Evolutionary conservation across 2,797 vertebrate species (phyloP), one percentile per base, ranked within the genome.

Genomic region (Enoplosus armatus): DNA sequence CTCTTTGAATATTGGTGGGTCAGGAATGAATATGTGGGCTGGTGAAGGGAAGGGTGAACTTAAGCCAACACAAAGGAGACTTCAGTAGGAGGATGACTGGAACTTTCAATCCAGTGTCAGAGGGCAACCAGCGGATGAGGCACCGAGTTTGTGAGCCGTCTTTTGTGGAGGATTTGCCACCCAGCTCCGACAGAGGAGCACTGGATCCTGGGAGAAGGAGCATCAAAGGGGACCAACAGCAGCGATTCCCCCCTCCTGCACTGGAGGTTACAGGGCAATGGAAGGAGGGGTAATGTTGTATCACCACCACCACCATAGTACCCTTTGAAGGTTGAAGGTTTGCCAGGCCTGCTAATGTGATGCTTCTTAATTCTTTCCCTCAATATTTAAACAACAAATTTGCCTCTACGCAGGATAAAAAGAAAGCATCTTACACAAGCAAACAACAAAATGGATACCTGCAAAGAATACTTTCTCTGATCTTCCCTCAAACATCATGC

Each of bases 101-200:
- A 93, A 95, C 90, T 94, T 87, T 94, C 89, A 92, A 87, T 87
- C 29, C 58, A 78, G 87, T 92, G 90, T 95, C 83, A 91, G 79
- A 72, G 79, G 85, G 87, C 86, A 92, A 62, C 87, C 87, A 39
- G 87, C 70, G 62, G 67, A 88, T 63, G 82, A 90, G 86, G 75
- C 77, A 20, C 75, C 37, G 88, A 76, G 92, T 72, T 74, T 87
- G 86, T 94, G 92, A 89, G 92, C 75, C 66, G 27, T 75, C 90
- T 90, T 95, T 94, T 94, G 89, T 91, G 75, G 76, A 67, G 76
- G 88, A 78, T 87, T 86, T 78, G 85, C 86, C 84, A 92, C 87
- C 87, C 90, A 83, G 89, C 84, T 88, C 82, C 84, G 79, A 89
- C 73, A 90, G 89, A 89, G 90, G 78, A 80, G 74, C 64, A 27